Evolutionary conservation across 2,113 vertebrate genomes (phyloP).

Genomic region (Lophius piscatorius): DNA sequence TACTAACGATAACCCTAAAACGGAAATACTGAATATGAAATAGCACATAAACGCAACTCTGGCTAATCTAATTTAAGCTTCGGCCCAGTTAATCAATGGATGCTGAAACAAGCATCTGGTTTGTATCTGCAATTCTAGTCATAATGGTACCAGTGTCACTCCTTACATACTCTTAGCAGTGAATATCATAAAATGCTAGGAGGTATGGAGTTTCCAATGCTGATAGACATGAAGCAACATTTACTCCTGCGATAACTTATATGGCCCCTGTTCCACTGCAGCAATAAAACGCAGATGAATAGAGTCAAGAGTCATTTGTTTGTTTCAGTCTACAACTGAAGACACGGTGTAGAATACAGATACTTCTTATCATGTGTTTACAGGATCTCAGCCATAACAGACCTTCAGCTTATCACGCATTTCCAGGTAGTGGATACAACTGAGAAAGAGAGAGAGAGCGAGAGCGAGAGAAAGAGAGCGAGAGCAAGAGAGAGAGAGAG

Average conservation of each 20-base stretch:
- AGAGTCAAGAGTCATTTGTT: neutral
- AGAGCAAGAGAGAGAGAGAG: too few relatives aligned
- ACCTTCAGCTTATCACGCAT: slow-evolving; percentile 59
- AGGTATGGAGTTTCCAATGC: slow-evolving; percentile 24
- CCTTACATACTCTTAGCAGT: slow-evolving; percentile 31
- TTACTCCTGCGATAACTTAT: slow-evolving; percentile 18
- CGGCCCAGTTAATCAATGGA: neutral
- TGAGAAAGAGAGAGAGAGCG: slow-evolving; percentile 44
- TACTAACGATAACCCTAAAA: neutral
- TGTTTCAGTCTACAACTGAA: slow-evolving; percentile 3
- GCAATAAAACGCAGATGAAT: slow-evolving; percentile 13
- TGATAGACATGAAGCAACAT: slow-evolving; percentile 18
- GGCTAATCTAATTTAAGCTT: neutral
- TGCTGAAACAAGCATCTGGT: neutral
- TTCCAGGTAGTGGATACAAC: slow-evolving; percentile 62
- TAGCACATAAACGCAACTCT: neutral
- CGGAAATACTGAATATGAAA: neutral
- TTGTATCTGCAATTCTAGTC: slow-evolving; percentile 1
- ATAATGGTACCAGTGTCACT: neutral
- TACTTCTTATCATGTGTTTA: slow-evolving; percentile 56
- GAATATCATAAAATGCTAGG: slow-evolving; percentile 14
- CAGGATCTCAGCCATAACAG: slow-evolving; percentile 53
- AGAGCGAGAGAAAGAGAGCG: slow-evolving; percentile 47
- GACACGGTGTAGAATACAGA: slow-evolving; percentile 38
- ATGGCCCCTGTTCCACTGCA: neutral